Evolutionary conservation across 2,113 vertebrate species (phyloP).

Genomic region (Sylvietta virens): DNA sequence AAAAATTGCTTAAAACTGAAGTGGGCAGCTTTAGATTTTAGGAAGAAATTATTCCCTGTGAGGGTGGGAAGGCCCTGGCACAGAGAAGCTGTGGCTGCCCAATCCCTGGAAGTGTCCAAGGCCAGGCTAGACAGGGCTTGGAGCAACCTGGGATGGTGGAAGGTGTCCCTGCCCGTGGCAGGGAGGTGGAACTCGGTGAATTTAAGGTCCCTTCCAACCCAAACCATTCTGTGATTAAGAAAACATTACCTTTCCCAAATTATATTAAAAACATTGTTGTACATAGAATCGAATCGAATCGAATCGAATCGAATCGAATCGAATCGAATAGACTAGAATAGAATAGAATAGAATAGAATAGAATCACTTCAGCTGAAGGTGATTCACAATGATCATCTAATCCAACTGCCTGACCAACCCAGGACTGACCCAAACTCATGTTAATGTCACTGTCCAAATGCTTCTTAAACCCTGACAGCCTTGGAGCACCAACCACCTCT

Average conservation of each 20-base stretch:
- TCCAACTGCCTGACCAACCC: neutral
- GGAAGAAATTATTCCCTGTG: neutral
- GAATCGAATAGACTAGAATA: too few species aligned
- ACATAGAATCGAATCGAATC: neutral
- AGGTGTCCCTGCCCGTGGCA: neutral
- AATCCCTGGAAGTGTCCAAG: neutral
- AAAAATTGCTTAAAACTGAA: neutral
- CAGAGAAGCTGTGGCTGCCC: neutral
- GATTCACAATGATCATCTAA: neutral
- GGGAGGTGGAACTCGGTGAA: neutral
- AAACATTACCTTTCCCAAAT: neutral
- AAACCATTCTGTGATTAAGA: neutral
- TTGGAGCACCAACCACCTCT: neutral
- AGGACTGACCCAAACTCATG: neutral
- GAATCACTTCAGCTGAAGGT: neutral
- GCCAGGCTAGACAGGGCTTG: fast-evolving
- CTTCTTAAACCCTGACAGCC: neutral
- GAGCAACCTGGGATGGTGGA: fast-evolving
- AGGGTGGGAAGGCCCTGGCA: neutral
- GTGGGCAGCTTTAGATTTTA: neutral
- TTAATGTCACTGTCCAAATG: neutral
- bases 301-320: too few species aligned
- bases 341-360: neutral
- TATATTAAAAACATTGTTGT: neutral
- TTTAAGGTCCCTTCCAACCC: neutral